Evolutionary conservation across 2,113 vertebrate species (phyloP).

Genomic region (Macroglossus sobrinus): DNA sequence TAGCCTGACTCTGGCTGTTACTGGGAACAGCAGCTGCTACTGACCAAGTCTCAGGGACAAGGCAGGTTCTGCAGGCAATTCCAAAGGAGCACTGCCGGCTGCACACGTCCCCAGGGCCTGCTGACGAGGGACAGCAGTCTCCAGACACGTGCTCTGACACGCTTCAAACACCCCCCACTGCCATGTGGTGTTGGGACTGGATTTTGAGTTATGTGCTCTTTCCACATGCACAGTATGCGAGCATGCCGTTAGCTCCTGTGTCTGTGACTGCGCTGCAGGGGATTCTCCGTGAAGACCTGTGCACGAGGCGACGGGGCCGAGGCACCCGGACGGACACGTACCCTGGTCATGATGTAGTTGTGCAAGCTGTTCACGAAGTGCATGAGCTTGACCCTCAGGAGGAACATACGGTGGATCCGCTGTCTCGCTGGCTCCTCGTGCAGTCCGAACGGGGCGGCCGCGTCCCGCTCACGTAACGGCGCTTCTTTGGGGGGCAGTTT

Average conservation of each 20-base stretch:
- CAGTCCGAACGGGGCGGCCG: constrained; percentile 41
- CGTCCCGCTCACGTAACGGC: constrained; percentile 74
- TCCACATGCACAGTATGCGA: background rate
- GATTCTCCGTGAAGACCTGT: background rate
- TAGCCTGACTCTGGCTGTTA: background rate
- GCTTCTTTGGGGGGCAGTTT: constrained; percentile 78
- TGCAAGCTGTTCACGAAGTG: constrained; percentile 99
- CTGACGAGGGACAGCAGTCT: background rate
- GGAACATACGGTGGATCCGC: constrained; percentile 96
- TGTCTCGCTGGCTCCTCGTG: constrained; percentile 85
- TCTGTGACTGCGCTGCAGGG: background rate
- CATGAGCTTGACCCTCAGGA: constrained; percentile 97
- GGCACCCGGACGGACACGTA: constrained; percentile 68
- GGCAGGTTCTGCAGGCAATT: background rate
- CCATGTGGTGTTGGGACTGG: background rate
- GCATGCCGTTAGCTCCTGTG: background rate
- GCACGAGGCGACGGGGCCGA: background rate
- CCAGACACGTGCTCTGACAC: background rate
- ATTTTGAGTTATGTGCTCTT: background rate
- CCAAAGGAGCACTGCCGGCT: background rate
- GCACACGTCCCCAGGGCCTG: background rate
- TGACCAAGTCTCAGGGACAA: background rate
- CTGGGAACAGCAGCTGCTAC: background rate
- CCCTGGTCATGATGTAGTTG: constrained; percentile 99
- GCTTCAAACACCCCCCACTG: background rate